A percentile compares a stretch with the other conserved stretches of the same genome.
Evolutionary conservation across 1,140 invertebrate species (phyloP).

Genomic region (Cherax destructor): DNA sequence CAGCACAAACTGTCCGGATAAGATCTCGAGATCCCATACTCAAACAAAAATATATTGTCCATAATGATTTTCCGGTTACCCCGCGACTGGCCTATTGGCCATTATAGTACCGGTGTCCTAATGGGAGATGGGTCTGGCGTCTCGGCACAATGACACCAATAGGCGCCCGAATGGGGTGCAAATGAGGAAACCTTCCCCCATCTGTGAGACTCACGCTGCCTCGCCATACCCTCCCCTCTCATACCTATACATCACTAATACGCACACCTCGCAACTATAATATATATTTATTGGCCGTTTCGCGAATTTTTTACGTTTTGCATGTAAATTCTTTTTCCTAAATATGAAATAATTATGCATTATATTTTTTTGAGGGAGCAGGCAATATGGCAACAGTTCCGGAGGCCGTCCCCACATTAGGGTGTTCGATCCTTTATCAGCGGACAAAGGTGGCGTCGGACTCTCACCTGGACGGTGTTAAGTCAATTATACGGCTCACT

Average conservation of each 20-base stretch:
- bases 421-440: conserved; percentile 36
- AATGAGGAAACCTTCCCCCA: conserved; percentile 40
- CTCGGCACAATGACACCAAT: conserved; percentile 22
- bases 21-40: not conserved
- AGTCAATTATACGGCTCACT: conserved; percentile 54
- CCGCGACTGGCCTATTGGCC: conserved; percentile 5
- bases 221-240: not conserved
- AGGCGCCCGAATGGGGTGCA: conserved; percentile 39
- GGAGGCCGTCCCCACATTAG: conserved; percentile 16
- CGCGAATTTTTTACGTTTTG: too few species aligned
- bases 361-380: not conserved
- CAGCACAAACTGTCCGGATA: not conserved
- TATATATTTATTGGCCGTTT: too few species aligned
- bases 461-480: conserved; percentile 54
- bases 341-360: too few species aligned
- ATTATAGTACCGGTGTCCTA: conserved; percentile 25
- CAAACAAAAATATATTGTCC: conserved; percentile 14
- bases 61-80: conserved; percentile 14
- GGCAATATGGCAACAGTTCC: not conserved
- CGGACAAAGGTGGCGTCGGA: conserved; percentile 36
- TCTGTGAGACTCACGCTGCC: not conserved
- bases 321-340: too few species aligned
- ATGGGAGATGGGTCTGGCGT: conserved; percentile 39
- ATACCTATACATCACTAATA: not conserved
- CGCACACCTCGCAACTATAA: too few species aligned